Evolutionary conservation across 1,140 invertebrate genomes (phyloP), one percentile per base, ranked within the genome.

Genomic region (Leptinotarsa texana): DNA sequence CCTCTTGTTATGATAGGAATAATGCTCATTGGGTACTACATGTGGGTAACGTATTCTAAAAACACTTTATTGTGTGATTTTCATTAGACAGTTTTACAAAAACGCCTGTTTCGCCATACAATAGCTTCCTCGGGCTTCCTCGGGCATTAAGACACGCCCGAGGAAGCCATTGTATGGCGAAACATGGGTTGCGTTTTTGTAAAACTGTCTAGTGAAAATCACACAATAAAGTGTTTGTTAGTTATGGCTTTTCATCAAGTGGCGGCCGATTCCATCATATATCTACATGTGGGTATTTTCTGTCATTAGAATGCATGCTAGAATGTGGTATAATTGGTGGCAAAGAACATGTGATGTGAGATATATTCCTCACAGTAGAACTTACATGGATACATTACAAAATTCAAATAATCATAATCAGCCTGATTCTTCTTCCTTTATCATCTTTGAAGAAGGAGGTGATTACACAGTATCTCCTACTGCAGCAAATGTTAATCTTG

Each of bases 301-400:
- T 62, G 82, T 85, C 1, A 81, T 88, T 13, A 82, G 86, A 47
- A 85, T 87, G 77, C 87, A 88, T 74, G 84, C 87, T 33, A 82
- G 84, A 74, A 81, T 87, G 66, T 89, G 87, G 87, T 88, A 87
- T 75, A 85, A 86, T 72, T 89, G 87, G 86, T 88, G 87, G 87
- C 87, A 88, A 76, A 86, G 86, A 62, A 86, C 86, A 47, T 88
- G 83, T 72, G 81, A 84, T 48, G 88, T 89, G 51, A 85, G 79
- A 68, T 80, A 82, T 74, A 81, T 82, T 49, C 77, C 81, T n/a
- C 77, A 80, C 13, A 80, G 74, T 70, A 73, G 71, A 4, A 72
- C 74, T n/a, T 71, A 2, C 17, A 15, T 51, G 49, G 17, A n/a
- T 15, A 51, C 13, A 51, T 15, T n/a, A 13, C 13, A n/a, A 15